phyloP scores from a whole-genome alignment of 2,888 invertebrate genomes.

The Entomobrya proxima region DNA sequence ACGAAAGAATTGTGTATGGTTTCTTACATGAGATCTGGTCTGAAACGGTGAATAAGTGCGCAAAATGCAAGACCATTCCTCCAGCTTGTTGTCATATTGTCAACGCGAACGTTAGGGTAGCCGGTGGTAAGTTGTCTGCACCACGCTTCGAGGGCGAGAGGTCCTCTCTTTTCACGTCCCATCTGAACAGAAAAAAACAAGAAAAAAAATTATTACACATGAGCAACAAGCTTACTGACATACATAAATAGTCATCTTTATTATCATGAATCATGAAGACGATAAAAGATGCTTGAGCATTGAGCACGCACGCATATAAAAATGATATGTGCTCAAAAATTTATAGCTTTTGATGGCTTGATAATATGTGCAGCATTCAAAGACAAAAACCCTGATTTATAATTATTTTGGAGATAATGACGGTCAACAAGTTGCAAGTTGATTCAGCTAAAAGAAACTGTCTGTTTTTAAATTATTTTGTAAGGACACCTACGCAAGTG shows the following conservation, averaged over 20 bases:
- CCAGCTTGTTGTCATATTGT: conserved; percentile 97
- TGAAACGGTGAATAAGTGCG: conserved; percentile 95
- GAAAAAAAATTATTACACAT: conserved; percentile 34
- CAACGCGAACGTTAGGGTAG: conserved; percentile 91
- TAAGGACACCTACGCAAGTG: conserved; percentile 28
- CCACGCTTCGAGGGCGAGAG: conserved; percentile 83
- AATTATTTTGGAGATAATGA: background rate
- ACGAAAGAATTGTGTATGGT: background rate
- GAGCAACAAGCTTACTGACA: conserved; percentile 24
- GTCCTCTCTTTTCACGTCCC: conserved; percentile 74
- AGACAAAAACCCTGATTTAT: background rate
- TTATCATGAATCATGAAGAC: background rate
- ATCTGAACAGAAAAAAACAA: conserved; percentile 63
- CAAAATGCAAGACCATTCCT: conserved; percentile 90
- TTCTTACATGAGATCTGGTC: conserved; percentile 96
- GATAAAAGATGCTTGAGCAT: background rate
- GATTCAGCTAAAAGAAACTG: background rate
- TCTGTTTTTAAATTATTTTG: background rate
- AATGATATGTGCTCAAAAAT: no score
- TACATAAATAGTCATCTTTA: background rate
- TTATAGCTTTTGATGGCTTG: no score
- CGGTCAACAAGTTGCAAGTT: background rate
- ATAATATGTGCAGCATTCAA: no score
- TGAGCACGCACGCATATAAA: conserved; percentile 12
- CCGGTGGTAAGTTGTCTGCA: conserved; percentile 92